Base-by-base conservation (phyloP, 2,113 vertebrate genomes). In the Psittacara wagleri region DNA sequence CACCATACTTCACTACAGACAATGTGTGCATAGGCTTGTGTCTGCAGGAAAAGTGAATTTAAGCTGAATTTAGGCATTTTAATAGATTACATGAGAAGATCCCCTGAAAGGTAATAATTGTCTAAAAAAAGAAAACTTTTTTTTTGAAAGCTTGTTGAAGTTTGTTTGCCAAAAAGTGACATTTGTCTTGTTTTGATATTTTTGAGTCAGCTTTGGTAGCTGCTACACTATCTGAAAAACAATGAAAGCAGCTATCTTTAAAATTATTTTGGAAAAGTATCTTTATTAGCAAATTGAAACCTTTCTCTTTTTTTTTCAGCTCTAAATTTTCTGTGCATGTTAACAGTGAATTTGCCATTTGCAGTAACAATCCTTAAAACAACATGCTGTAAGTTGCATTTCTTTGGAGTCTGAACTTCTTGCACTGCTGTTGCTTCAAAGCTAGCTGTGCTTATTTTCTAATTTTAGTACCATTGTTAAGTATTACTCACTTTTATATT, bases 381-480 rank as follows among this genome's bases (percentile, higher is more conserved):
- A 66, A 7, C 54, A 29, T 70, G 37, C 55, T 86, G 83, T 59
- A 83, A 95, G 59, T 44, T 90, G 72, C 18, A 51, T 89, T 77
- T 76, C 70, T 92, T 76, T 83, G 29, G 64, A 86, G 46, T 67
- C 75, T 18, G 44, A 44, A 44, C 4, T 44, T 44, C 18, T 68
- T 81, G 51, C 57, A 68, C 29, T 88, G 44, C 49, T 73, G 3
- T 72, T 91, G 23, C 69, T 93, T 82, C 41, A 88, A 81, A 94
- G 55, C 46, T 86, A 67, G 57, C 59, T 94, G 63, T 79, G 46
- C 64, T 75, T 92, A 9, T 74, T 88, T 88, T 88, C 95, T 86
- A 94, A 96, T 90, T 94, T 96, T 97, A 90, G 95, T 70, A 16
- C 46, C n/a, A 76, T 85, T 92, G 76, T 94, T 93, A 86, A 91